Percentiles rank a stretch among this genome's conserved stretches.
Conservation (phyloP, 2,888 invertebrate genomes). For the Hemithea aestivaria region DNA sequence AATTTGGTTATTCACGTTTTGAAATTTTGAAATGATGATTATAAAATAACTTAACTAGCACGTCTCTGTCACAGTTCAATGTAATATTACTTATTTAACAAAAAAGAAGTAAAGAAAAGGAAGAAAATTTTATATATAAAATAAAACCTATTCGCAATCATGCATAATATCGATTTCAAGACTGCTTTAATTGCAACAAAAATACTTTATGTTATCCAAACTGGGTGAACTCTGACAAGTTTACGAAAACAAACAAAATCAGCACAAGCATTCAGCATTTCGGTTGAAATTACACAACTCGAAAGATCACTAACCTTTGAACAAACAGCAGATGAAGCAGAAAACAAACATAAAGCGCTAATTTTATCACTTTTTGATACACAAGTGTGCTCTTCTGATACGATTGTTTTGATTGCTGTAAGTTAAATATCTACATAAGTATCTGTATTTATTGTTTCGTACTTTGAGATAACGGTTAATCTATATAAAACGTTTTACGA, state of each 20-base stretch:
- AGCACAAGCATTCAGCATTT: constrained; percentile 8
- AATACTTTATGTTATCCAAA: neutral
- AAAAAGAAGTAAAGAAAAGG: too few species aligned
- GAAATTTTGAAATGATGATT: too few species aligned
- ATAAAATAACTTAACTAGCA: too few species aligned
- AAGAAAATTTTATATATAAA: too few species aligned
- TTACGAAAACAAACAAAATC: constrained; percentile 7
- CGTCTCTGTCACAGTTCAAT: too few species aligned
- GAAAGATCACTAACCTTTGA: constrained; percentile 43
- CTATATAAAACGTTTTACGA: constrained; percentile 13
- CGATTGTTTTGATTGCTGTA: constrained; percentile 34
- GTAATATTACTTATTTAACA: too few species aligned
- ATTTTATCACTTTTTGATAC: constrained; percentile 53
- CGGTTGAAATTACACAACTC: constrained; percentile 11
- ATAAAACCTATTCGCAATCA: too few species aligned
- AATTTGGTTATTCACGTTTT: too few species aligned
- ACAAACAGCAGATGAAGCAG: constrained; percentile 43
- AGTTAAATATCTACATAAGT: constrained; percentile 36
- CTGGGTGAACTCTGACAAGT: constrained; percentile 2
- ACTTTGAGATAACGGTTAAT: constrained; percentile 8
- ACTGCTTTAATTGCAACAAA: neutral
- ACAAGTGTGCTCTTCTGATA: constrained; percentile 38
- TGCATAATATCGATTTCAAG: too few species aligned
- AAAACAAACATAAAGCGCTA: constrained; percentile 48
- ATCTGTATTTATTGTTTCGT: constrained; percentile 32